These are phyloP conservation scores for Hydrozoanthus gracilis DNA, from an alignment of 92 coral and sea anemone species.

Conservation along the genomic window DNA sequence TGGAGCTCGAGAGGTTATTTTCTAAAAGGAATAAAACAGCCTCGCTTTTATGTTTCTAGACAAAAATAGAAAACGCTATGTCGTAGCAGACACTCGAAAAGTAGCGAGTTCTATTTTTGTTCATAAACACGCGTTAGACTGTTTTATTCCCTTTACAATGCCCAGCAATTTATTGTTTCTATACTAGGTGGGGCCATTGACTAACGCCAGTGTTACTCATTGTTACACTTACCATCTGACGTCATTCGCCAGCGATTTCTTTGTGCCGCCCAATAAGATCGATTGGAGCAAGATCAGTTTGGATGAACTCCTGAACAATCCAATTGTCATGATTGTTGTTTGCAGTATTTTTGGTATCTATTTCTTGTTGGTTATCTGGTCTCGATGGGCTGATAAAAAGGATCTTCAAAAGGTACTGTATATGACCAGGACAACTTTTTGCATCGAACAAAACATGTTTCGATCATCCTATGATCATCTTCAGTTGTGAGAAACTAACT, in stretches of 20 bases:
- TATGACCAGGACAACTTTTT: too few species aligned
- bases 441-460: too few species aligned
- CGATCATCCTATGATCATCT: too few species aligned
- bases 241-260: constrained; percentile 92
- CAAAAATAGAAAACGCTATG: too few species aligned
- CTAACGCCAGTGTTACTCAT: constrained; percentile 75
- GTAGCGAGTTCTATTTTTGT: too few species aligned
- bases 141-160: background rate
- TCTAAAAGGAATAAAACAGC: too few species aligned
- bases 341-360: constrained; percentile 83
- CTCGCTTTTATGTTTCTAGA: too few species aligned
- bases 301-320: constrained; percentile 88
- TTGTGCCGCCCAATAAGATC: constrained; percentile 95
- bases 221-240: constrained; percentile 83
- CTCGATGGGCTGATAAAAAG: constrained; percentile 93
- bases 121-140: too few species aligned
- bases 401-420: constrained; percentile 91
- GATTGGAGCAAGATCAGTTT: constrained; percentile 88
- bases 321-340: constrained; percentile 88
- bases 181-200: constrained; percentile 82
- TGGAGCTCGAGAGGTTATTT: too few species aligned
- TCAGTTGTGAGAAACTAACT: too few species aligned
- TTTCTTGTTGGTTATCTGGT: constrained; percentile 85
- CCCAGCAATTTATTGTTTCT: background rate
- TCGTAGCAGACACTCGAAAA: too few species aligned